A percentile compares a stretch with the other conserved stretches of the same genome.
These are phyloP conservation scores for Esox lucius DNA, from an alignment of 2,797 vertebrate species.

Conservation along the genomic window DNA sequence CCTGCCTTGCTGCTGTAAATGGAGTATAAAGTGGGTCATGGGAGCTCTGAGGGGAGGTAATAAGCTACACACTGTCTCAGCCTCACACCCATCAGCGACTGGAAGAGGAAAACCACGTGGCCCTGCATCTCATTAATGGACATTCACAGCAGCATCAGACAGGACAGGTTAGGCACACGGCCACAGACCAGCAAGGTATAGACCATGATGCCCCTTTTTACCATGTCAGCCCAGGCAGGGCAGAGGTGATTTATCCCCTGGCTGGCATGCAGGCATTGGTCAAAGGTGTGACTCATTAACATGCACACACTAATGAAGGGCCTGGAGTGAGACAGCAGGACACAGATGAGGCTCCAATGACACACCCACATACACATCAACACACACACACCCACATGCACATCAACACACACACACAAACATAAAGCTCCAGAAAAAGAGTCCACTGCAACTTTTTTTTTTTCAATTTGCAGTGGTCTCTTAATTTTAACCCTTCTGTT, in stretches of 20 bases:
- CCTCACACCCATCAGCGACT: conserved; percentile 26
- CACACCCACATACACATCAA: not conserved
- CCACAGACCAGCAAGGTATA: not conserved
- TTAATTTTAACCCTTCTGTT: no score
- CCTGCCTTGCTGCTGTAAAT: conserved; percentile 13
- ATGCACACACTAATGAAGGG: not conserved
- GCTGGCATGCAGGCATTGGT: not conserved
- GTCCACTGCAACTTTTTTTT: no score
- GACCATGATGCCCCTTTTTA: not conserved
- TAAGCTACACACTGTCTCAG: conserved; percentile 34
- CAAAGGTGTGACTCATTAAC: conserved; percentile 19
- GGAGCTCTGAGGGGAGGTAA: conserved; percentile 37
- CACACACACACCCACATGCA: not conserved
- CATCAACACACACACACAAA: conserved; percentile 7
- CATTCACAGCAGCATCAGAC: conserved; percentile 16
- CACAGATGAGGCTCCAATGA: conserved; percentile 12
- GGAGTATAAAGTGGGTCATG: conserved; percentile 44
- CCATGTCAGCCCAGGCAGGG: not conserved
- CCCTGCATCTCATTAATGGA: conserved; percentile 26
- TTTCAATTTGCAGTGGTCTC: no score
- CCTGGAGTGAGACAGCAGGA: conserved; percentile 2
- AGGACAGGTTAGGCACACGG: not conserved
- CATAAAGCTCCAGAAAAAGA: no score
- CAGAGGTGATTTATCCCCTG: not conserved
- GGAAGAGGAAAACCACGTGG: conserved; percentile 8